phyloP scores from a whole-genome alignment of 2,113 vertebrate genomes.

The Malurus elegans region DNA sequence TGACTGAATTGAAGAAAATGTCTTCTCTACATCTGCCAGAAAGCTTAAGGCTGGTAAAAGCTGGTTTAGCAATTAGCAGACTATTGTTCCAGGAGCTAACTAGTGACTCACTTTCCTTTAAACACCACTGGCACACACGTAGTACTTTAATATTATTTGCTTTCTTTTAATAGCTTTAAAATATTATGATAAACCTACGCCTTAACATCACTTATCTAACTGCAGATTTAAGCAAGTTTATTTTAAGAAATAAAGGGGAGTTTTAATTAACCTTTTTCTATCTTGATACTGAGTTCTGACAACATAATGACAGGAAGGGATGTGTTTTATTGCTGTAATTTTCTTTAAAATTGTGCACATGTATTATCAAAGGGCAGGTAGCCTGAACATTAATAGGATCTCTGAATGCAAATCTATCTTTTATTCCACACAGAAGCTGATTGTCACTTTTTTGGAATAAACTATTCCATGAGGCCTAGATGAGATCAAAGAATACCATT shows the following conservation, averaged over 20 bases:
- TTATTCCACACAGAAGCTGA: not conserved
- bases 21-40: not conserved
- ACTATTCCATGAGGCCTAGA: not conserved
- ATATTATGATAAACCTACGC: not conserved
- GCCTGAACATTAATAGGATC: not conserved
- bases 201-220: not conserved
- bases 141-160: not conserved
- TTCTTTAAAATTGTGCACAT: not conserved
- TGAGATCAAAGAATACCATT: not conserved
- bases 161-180: conserved; percentile 24
- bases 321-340: not conserved
- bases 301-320: not conserved
- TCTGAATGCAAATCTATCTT: not conserved
- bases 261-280: conserved; percentile 2
- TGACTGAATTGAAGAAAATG: not conserved
- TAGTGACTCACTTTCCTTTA: not conserved
- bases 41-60: conserved; percentile 18
- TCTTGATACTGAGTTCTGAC: not conserved
- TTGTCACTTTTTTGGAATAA: not conserved
- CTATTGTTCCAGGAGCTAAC: conserved; percentile 10
- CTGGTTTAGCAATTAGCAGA: conserved; percentile 38
- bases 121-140: not conserved
- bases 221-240: not conserved
- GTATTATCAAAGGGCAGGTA: not conserved
- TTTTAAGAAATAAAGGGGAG: conserved; percentile 6